Base-by-base conservation (phyloP, 2,888 invertebrate species). In the Drosophila meridiana region DNA sequence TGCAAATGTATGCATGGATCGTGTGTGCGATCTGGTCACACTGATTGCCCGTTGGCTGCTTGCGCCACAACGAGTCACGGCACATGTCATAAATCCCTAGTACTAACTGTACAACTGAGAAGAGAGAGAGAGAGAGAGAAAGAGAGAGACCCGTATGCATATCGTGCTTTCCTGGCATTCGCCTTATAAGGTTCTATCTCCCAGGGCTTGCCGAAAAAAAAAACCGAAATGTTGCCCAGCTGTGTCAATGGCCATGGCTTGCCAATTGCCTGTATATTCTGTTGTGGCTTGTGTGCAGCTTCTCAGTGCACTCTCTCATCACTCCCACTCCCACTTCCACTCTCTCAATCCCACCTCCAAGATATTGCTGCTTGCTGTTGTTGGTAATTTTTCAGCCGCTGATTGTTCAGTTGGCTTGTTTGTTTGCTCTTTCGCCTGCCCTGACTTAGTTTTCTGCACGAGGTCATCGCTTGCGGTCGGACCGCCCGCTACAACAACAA, bases 391-490 rank as follows among this genome's bases (percentile, higher is more conserved):
- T 75, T 83, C 82, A 74, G 62, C 48, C 59, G 57, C 68, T 87
- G 87, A 87, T 82, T 81, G 80, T 55, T 55, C 38, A 28, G 40
- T 42, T 56, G 56, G 30, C 56, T 42, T 42, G 56, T 56, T 56
- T 56, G 56, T 69, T 83, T 83, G 58, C 56, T 74, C 69, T 67
- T 58, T 69, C 60, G 61, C 65, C 68, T 67, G 64, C 58, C 68
- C 68, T 87, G 90, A 90, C 90, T 87, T 88, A 86, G 87, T 90
- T 86, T 79, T 83, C 66, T 71, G 83, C 76, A 90, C 84, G 90
- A 87, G 87, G 90, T 88, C 90, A 88, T 85, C 89, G 88, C 76
- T 84, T 79, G 79, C 67, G 78, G 81, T 81, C 56, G 64, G 69
- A 67, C 78, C 72, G 75, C 79, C 79, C 72, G 78, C 78, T 69